These are phyloP conservation scores for Parapristionchus giblindavisi DNA, from an alignment of 2,888 invertebrate species.

Conservation along the genomic window DNA sequence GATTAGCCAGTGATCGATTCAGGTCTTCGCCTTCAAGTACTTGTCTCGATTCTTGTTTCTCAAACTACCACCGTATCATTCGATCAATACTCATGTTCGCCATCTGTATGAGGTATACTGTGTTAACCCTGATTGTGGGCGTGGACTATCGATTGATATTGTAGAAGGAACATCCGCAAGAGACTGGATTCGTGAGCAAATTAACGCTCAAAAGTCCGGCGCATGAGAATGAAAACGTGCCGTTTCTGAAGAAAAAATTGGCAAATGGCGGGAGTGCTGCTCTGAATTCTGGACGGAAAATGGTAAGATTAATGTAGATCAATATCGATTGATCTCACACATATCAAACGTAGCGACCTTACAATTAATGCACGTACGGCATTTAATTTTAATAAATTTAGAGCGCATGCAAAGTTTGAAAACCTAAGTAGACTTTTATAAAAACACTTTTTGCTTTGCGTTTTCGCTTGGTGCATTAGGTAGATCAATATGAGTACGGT, in stretches of 20 bases:
- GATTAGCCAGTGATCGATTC: conserved; percentile 42
- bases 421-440: too few relatives aligned
- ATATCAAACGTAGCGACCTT: not conserved
- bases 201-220: too few relatives aligned
- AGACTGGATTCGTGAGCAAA: not conserved
- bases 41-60: conserved; percentile 62
- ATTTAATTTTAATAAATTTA: not conserved
- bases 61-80: conserved; percentile 62
- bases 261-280: conserved; percentile 19
- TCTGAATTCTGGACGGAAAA: not conserved
- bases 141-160: not conserved
- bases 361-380: not conserved
- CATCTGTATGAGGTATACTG: conserved; percentile 57
- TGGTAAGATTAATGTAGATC: conserved; percentile 1
- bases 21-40: conserved; percentile 63
- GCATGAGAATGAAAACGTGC: too few relatives aligned
- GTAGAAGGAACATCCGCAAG: not conserved
- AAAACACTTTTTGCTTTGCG: not conserved
- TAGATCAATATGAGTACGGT: too few relatives aligned
- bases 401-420: not conserved
- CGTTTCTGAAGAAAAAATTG: conserved; percentile 1
- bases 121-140: not conserved
- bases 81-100: conserved; percentile 65
- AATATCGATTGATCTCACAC: not conserved
- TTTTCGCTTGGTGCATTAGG: too few relatives aligned